Evolutionary conservation across 1,140 invertebrate species (phyloP).

Genomic region (Nebria ingens): DNA sequence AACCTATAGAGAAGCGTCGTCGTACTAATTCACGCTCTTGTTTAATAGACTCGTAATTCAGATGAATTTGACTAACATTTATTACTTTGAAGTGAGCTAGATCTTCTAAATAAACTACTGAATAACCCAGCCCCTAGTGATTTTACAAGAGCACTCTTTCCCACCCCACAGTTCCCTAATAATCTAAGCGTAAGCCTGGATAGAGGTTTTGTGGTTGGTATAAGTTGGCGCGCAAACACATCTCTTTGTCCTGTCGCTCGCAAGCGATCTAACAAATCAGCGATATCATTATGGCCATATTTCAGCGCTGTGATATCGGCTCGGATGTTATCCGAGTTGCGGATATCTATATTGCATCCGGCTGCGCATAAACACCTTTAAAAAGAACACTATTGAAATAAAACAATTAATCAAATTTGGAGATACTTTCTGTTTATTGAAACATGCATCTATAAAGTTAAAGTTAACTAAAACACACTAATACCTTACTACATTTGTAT

Average conservation of each 20-base stretch:
- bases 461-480: conserved; percentile 2
- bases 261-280: conserved; percentile 58
- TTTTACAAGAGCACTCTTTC: conserved; percentile 65
- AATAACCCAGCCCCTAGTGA: conserved; percentile 60
- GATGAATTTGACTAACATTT: conserved; percentile 38
- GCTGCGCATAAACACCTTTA: conserved; percentile 59
- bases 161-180: conserved; percentile 65
- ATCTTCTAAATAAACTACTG: conserved; percentile 50
- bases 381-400: conserved; percentile 16
- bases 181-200: conserved; percentile 63
- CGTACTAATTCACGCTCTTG: too few species aligned
- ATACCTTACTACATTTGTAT: conserved; percentile 60
- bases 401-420: too few species aligned
- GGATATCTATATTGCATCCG: conserved; percentile 56
- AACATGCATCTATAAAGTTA: conserved; percentile 8
- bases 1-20: too few species aligned
- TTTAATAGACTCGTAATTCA: conserved; percentile 11
- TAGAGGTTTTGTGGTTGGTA: conserved; percentile 51
- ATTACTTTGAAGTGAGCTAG: conserved; percentile 34
- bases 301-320: conserved; percentile 75
- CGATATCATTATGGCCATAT: conserved; percentile 64
- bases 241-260: conserved; percentile 45
- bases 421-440: conserved; percentile 11
- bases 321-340: conserved; percentile 61
- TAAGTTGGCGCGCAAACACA: conserved; percentile 58